Evolutionary conservation across 2,797 vertebrate species (phyloP).

Genomic region (Falco biarmicus): DNA sequence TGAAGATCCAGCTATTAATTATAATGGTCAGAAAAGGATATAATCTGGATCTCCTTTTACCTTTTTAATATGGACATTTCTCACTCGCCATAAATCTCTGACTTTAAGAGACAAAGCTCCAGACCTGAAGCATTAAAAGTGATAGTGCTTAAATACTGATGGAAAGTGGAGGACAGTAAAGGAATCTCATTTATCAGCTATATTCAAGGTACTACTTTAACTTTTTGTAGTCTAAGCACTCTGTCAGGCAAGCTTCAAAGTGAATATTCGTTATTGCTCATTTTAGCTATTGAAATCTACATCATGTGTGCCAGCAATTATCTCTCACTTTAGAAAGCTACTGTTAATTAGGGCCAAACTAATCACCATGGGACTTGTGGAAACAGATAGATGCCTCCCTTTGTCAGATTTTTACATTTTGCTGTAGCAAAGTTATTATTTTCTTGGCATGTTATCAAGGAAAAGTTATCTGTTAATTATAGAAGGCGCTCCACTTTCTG

Average conservation of each 20-base stretch:
- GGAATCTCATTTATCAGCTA: conserved; percentile 71
- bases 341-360: conserved; percentile 77
- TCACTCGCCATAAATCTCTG: conserved; percentile 76
- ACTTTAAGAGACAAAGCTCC: conserved; percentile 68
- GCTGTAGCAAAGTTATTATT: conserved; percentile 73
- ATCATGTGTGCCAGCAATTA: conserved; percentile 78
- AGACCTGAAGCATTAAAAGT: conserved; percentile 62
- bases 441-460: conserved; percentile 72
- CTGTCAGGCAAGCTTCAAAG: conserved; percentile 72
- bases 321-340: conserved; percentile 73
- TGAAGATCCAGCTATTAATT: conserved; percentile 84
- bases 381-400: conserved; percentile 76
- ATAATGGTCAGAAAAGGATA: conserved; percentile 78
- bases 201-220: conserved; percentile 70
- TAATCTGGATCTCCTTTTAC: conserved; percentile 73
- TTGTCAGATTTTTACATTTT: conserved; percentile 71
- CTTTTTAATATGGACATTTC: conserved; percentile 77
- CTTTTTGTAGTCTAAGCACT: conserved; percentile 77
- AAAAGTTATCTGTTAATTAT: conserved; percentile 71
- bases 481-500: conserved; percentile 44
- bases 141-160: conserved; percentile 66
- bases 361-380: conserved; percentile 63
- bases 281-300: conserved; percentile 73
- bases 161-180: conserved; percentile 56
- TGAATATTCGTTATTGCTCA: conserved; percentile 75